Evolutionary conservation across 2,113 vertebrate genomes (phyloP).

Genomic region (Columba livia): DNA sequence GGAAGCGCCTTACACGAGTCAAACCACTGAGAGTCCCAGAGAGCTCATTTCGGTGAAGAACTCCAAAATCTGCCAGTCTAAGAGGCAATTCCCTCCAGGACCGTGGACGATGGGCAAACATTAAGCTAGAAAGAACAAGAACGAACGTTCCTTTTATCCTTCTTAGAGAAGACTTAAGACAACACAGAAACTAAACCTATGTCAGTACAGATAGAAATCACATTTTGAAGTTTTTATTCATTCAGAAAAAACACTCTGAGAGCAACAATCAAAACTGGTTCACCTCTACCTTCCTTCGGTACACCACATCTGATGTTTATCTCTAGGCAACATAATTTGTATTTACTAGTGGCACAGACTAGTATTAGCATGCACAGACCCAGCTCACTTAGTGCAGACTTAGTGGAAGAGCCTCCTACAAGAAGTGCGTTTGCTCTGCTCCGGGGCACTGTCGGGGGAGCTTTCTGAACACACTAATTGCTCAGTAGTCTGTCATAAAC

Average conservation of each 20-base stretch:
- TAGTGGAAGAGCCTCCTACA: background rate
- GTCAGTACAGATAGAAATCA: background rate
- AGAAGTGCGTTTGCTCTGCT: background rate
- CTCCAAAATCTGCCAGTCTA: constrained; percentile 92
- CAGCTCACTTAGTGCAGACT: background rate
- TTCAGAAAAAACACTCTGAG: background rate
- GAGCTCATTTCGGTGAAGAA: constrained; percentile 93
- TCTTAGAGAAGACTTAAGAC: background rate
- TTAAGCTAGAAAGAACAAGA: constrained; percentile 76
- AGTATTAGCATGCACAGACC: background rate
- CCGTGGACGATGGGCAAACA: constrained; percentile 91
- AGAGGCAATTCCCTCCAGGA: constrained; percentile 95
- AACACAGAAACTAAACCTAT: background rate
- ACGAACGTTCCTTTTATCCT: background rate
- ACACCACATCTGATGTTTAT: background rate
- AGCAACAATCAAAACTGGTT: background rate
- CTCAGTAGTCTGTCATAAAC: background rate
- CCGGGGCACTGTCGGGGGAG: background rate
- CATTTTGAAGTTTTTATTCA: background rate
- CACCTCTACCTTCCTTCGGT: background rate
- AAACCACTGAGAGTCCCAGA: constrained; percentile 88
- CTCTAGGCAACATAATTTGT: background rate
- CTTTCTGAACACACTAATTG: background rate
- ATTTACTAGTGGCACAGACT: background rate
- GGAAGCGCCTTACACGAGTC: constrained; percentile 90